Evolutionary conservation across 2,113 vertebrate species (phyloP), one percentile per base, ranked within the genome.

Genomic region (Montifringilla adamsi): DNA sequence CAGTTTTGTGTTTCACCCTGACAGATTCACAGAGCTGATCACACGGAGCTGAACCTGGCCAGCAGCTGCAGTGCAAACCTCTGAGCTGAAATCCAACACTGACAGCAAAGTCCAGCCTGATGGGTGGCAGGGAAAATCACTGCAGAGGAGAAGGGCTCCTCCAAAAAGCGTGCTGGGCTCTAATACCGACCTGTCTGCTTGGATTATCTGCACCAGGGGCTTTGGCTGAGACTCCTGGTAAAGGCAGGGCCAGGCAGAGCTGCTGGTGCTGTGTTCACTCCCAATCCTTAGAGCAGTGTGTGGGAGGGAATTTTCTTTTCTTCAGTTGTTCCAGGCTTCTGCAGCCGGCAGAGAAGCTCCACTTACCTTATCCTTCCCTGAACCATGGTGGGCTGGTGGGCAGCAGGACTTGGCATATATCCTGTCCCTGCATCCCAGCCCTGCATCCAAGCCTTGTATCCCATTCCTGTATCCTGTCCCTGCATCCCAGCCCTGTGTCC

Each of bases 341-440:
- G 50, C 24, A 92, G 35, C 62, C 0, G 0, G 59, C 47, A 72
- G 47, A 28, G 15, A 46, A 23, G 18, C 7, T 21, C 12, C 7
- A 2, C 20, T 41, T 30, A 4, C 19, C 26, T 37, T 31, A 4
- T 11, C 35, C 27, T 89, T 21, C 58, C 62, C 77, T 64, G 1
- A 2, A 2, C 39, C 2, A 30, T 2, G 9, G n/a, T 13, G 8
- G 53, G 23, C 37, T 72, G 22, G 27, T 30, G 20, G 12, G 3
- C 19, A 5, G 37, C 12, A 24, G 4, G 15, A 6, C 3, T 8
- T 0, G 3, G 14, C 2, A 1, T 11, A 31, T 24, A n/a, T 58
- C n/a, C 44, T 1, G 3, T n/a, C 0, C 27, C 39, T 46, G 39
- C 3, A 35, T 60, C 31, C 44, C 3, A 4, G 0, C 14, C 46